phyloP scores from a whole-genome alignment of 2,888 invertebrate species.

The Drosophila testacea region DNA sequence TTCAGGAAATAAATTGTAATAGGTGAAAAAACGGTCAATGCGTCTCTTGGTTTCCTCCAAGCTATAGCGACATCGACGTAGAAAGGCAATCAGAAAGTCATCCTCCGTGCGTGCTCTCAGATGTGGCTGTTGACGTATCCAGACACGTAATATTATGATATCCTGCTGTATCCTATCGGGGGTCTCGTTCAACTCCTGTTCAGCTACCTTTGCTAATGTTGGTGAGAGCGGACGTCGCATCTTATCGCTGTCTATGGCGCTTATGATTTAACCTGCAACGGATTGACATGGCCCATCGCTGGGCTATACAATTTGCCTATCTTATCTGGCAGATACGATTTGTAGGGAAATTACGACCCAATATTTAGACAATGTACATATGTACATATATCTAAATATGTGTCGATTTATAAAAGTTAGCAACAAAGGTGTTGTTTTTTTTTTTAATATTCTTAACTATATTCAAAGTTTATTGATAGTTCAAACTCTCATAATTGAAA shows the following conservation, averaged over 20 bases:
- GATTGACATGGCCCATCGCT: slow-evolving; percentile 9
- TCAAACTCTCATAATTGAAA: too few relatives aligned
- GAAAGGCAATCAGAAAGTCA: slow-evolving; percentile 77
- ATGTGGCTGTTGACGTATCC: slow-evolving; percentile 86
- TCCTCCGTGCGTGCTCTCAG: slow-evolving; percentile 83
- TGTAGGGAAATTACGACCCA: slow-evolving; percentile 48
- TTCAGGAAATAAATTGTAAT: slow-evolving; percentile 76
- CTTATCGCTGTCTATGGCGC: slow-evolving; percentile 36
- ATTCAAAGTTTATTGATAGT: too few relatives aligned
- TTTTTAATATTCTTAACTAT: too few relatives aligned
- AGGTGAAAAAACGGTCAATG: slow-evolving; percentile 75
- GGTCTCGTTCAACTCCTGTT: slow-evolving; percentile 85
- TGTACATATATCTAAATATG: slow-evolving; percentile 15
- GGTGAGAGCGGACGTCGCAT: slow-evolving; percentile 80
- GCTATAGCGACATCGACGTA: slow-evolving; percentile 78
- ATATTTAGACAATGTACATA: slow-evolving; percentile 17
- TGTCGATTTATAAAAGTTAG: too few relatives aligned
- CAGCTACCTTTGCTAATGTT: slow-evolving; percentile 83
- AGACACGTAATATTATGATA: slow-evolving; percentile 85
- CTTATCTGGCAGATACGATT: slow-evolving; percentile 55
- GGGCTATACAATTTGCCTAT: slow-evolving; percentile 55
- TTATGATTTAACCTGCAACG: slow-evolving; percentile 42
- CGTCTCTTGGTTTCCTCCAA: slow-evolving; percentile 79
- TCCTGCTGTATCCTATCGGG: slow-evolving; percentile 85
- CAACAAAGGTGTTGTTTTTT: too few relatives aligned